Evolutionary conservation across 2,797 vertebrate genomes (phyloP).

Genomic region (Selene dorsalis): DNA sequence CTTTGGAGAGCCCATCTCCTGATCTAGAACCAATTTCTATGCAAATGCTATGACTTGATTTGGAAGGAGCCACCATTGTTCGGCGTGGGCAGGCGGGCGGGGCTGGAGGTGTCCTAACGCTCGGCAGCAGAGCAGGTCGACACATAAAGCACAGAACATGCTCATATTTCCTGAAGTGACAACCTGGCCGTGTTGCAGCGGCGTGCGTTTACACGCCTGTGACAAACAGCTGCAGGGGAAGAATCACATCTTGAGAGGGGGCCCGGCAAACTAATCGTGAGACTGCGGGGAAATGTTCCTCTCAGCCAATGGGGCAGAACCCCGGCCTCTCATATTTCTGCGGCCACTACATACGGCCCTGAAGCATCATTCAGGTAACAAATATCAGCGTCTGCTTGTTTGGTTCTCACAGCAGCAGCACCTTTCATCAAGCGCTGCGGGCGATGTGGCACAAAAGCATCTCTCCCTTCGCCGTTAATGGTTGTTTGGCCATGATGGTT

Average conservation of each 20-base stretch:
- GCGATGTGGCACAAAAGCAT: constrained; percentile 15
- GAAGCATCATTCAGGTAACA: constrained; percentile 62
- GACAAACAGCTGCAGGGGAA: constrained; percentile 71
- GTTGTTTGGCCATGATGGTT: constrained; percentile 33
- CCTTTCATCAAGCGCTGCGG: constrained; percentile 41
- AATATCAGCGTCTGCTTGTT: constrained; percentile 44
- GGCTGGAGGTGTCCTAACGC: constrained; percentile 49
- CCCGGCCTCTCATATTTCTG: constrained; percentile 63
- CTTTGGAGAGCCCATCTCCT: constrained; percentile 60
- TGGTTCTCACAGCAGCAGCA: constrained; percentile 39
- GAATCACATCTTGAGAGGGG: constrained; percentile 27
- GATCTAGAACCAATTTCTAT: constrained; percentile 81
- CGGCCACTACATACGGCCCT: constrained; percentile 26
- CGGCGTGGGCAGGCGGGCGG: constrained; percentile 23
- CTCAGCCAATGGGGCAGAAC: constrained; percentile 73
- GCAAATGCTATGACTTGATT: constrained; percentile 76
- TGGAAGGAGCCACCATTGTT: constrained; percentile 60
- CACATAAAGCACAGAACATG: constrained; percentile 21
- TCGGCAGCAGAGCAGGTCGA: neutral
- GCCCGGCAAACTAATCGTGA: constrained; percentile 57
- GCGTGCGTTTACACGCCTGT: constrained; percentile 38
- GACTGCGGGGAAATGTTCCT: constrained; percentile 71
- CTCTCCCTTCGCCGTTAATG: constrained; percentile 31
- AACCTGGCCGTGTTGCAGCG: constrained; percentile 36
- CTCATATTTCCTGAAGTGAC: constrained; percentile 59